Evolutionary conservation across 2,797 vertebrate species (phyloP), one percentile per base, ranked within the genome.

Genomic region (Champsocephalus esox): DNA sequence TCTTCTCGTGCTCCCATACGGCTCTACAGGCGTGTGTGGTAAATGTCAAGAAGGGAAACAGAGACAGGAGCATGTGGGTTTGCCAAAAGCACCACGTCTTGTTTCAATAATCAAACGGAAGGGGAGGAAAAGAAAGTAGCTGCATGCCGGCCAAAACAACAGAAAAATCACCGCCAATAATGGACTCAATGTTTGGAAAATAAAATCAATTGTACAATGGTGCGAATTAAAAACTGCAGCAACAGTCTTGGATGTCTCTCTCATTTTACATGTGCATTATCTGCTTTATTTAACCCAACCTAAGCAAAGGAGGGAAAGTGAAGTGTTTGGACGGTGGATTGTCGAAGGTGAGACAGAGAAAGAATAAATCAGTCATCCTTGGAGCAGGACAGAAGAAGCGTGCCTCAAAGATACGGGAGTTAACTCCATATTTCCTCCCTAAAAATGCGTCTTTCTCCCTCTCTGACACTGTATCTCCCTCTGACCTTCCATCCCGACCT

Each of bases 41-140:
- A 64, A 80, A 70, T 84, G 73, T 87, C 76, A 70, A 77, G 69
- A 60, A 84, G 70, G 72, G 49, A 68, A 66, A 38, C 54, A 52
- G 54, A 82, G 77, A 90, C 65, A 52, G 73, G 83, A 71, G 75
- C 43, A 21, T 28, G 62, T 32, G 9, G 17, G 54, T 80, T 86
- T 74, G 89, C 89, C 87, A 92, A 74, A 58, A 74, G 70, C 72
- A 17, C 77, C 28, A 16, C 28, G 61, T 79, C 80, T 83, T 88
- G 77, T 80, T 84, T 85, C 70, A 87, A 89, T 89, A 90, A 91
- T 90, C 77, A 80, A 55, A 78, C 70, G 74, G 66, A 73, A 67
- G 80, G 79, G 45, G 32, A 77, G 34, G 89, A 88, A 88, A 89
- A 83, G 46, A 32, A 28, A 62, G 56, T 56, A 48, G 64, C 61